phyloP scores from a whole-genome alignment of 2,888 invertebrate species.

The Pterobdella sp. region DNA sequence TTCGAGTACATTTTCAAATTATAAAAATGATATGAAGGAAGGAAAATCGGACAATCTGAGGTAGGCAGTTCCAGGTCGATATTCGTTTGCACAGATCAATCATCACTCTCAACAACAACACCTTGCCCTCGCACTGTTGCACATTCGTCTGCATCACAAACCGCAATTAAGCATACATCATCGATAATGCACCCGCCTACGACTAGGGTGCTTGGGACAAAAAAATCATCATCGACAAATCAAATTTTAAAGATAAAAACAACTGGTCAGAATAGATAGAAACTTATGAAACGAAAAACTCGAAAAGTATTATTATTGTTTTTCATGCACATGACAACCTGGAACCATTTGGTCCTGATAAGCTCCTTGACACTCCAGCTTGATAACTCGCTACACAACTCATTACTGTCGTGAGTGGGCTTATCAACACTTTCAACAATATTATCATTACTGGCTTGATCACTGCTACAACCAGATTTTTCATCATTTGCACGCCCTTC shows the following conservation, averaged over 20 bases:
- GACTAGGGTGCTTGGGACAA: no score
- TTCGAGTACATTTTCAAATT: no score
- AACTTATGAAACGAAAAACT: no score
- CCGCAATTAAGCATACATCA: no score
- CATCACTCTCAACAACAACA: conserved; percentile 65
- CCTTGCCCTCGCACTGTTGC: neutral
- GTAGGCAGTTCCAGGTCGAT: conserved; percentile 85
- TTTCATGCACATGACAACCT: no score
- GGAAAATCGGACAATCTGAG: neutral
- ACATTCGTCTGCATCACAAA: neutral
- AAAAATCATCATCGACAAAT: neutral
- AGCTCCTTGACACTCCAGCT: conserved; percentile 84
- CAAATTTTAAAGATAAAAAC: no score
- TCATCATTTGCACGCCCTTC: neutral
- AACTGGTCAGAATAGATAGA: no score
- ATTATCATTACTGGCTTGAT: neutral
- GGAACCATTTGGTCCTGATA: conserved; percentile 99
- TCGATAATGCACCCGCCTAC: no score
- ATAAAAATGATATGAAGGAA: no score
- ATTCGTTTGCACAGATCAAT: conserved; percentile 88
- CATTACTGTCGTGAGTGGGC: neutral
- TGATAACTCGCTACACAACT: neutral
- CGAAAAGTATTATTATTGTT: no score
- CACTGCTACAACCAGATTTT: no score
- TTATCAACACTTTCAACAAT: neutral